phyloP scores from a whole-genome alignment of 2,888 invertebrate genomes.

The Salpingus planirostris region DNA sequence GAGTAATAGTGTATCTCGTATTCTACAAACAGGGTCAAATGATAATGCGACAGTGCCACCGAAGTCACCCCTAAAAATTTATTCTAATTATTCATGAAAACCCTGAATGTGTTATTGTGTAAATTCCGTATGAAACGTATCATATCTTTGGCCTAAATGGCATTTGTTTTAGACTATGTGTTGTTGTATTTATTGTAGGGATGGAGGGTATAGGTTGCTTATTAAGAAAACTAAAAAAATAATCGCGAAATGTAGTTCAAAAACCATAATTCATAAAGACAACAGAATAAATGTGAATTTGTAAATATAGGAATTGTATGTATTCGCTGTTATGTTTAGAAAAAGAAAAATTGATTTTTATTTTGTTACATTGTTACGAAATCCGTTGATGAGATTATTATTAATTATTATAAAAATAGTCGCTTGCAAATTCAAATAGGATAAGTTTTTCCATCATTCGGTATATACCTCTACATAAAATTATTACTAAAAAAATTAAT shows the following conservation, averaged over 20 bases:
- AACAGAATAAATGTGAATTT: conserved; percentile 27
- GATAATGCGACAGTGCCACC: too few species aligned
- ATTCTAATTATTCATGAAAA: too few species aligned
- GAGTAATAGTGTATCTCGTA: too few species aligned
- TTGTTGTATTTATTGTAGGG: conserved; percentile 14
- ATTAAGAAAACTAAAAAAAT: conserved; percentile 3
- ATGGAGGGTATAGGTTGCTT: conserved; percentile 11
- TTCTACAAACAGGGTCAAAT: too few species aligned
- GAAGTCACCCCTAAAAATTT: too few species aligned
- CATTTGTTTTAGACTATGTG: conserved; percentile 19
- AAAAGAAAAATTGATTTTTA: conserved; percentile 19
- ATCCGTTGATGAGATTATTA: conserved; percentile 10
- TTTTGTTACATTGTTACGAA: conserved; percentile 15
- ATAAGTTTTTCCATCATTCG: conserved; percentile 5
- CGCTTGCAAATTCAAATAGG: conserved; percentile 10
- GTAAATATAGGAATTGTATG: conserved; percentile 32
- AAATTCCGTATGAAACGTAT: conserved; percentile 8
- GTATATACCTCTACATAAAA: too few species aligned
- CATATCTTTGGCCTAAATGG: conserved; percentile 29
- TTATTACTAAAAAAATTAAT: too few species aligned
- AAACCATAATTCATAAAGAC: conserved; percentile 7
- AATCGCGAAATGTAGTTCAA: conserved; percentile 8
- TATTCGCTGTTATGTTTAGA: conserved; percentile 23
- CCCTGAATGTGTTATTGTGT: conserved; percentile 11
- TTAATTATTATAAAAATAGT: conserved; percentile 6